A percentile compares a stretch with the other conserved stretches of the same genome.
These are phyloP conservation scores for Ctenodactylus gundi DNA, from an alignment of 2,113 vertebrate genomes.

Conservation along the genomic window DNA sequence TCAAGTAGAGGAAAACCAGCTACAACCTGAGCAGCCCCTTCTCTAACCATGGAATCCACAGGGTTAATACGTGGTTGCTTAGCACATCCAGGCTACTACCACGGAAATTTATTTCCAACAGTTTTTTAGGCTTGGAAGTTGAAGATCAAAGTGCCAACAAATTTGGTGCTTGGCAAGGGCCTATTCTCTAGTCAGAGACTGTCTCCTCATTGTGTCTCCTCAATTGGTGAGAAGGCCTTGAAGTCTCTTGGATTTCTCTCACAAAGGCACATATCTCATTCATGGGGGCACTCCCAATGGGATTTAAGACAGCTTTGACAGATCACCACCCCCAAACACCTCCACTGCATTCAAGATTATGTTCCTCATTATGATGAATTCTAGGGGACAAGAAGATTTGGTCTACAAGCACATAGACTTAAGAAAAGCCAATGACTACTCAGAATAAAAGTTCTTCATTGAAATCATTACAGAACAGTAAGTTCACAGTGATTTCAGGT, in stretches of 20 bases:
- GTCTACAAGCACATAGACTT: not conserved
- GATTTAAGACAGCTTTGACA: too few species aligned
- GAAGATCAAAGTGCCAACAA: not conserved
- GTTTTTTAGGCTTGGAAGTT: not conserved
- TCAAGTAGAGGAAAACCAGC: not conserved
- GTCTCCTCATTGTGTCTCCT: not conserved
- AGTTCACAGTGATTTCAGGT: not conserved
- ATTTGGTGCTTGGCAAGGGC: not conserved
- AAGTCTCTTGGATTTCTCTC: not conserved
- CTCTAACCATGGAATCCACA: not conserved
- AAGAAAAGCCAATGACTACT: not conserved
- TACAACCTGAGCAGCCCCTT: rapidly evolving
- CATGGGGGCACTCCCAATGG: too few species aligned
- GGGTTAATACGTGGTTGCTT: not conserved
- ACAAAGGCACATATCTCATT: not conserved
- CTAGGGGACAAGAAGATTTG: not conserved
- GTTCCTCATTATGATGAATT: not conserved
- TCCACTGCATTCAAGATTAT: not conserved
- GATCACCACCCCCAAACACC: not conserved
- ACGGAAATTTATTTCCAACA: not conserved
- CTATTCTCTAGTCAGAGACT: not conserved
- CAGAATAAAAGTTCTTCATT: not conserved
- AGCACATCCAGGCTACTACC: not conserved
- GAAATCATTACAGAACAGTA: not conserved
- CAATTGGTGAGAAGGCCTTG: not conserved